Conservation (phyloP, 1,140 invertebrate genomes). For the Drosophila nigromelanica region DNA sequence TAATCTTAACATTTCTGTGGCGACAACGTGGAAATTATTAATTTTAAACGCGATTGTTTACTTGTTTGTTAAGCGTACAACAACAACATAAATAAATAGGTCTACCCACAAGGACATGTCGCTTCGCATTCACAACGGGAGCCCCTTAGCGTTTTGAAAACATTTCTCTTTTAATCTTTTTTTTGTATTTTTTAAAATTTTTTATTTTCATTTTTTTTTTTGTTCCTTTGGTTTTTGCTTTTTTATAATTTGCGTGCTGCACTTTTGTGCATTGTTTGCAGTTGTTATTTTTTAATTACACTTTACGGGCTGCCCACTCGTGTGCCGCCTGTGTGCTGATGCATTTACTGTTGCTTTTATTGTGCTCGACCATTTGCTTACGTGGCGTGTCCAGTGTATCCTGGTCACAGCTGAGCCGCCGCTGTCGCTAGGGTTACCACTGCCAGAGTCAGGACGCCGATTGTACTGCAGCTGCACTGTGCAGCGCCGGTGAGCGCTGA, state of each 20-base stretch:
- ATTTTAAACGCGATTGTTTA: slow-evolving; percentile 38
- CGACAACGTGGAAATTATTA: slow-evolving; percentile 48
- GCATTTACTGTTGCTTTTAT: slow-evolving; percentile 15
- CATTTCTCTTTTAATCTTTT: slow-evolving; percentile 25
- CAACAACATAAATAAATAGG: slow-evolving; percentile 51
- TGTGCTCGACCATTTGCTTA: slow-evolving; percentile 40
- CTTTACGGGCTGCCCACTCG: slow-evolving; percentile 29
- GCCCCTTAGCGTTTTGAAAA: slow-evolving; percentile 30
- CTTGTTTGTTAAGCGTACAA: slow-evolving; percentile 48
- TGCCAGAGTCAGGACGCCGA: slow-evolving; percentile 56
- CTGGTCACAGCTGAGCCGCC: slow-evolving; percentile 68
- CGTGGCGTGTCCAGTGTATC: slow-evolving; percentile 19
- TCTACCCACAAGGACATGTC: slow-evolving; percentile 61
- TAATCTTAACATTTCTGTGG: slow-evolving; percentile 24
- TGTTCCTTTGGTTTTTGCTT: slow-evolving; percentile 34
- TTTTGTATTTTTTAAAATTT: slow-evolving; percentile 29
- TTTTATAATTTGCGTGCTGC: slow-evolving; percentile 42
- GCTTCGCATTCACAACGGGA: slow-evolving; percentile 38
- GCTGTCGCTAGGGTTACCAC: slow-evolving; percentile 45
- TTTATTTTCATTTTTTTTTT: slow-evolving; percentile 34
- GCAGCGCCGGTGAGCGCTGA: slow-evolving; percentile 79
- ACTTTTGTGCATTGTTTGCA: slow-evolving; percentile 39
- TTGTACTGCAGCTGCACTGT: slow-evolving; percentile 63
- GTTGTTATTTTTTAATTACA: slow-evolving; percentile 80
- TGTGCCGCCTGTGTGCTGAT: slow-evolving; percentile 14